Percentiles rank a stretch among this genome's conserved stretches.
phyloP scores from a whole-genome alignment of 2,888 invertebrate genomes.

The Drosophila imparisetae region DNA sequence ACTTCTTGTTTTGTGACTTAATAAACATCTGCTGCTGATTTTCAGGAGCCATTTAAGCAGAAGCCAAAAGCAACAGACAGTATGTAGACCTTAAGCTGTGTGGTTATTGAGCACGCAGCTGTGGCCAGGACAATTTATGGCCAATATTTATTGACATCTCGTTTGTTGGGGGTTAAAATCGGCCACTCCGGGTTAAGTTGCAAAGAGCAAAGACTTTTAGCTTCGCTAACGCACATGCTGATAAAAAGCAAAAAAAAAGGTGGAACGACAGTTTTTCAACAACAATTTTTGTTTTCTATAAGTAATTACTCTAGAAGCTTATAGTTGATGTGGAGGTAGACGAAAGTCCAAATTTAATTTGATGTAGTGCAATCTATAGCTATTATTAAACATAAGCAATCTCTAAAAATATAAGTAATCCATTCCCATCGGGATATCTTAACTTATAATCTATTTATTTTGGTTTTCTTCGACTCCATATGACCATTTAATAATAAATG shows the following conservation, averaged over 20 bases:
- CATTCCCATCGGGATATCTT: neutral
- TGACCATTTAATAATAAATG: conserved; percentile 72
- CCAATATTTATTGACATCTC: conserved; percentile 5
- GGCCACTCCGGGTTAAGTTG: neutral
- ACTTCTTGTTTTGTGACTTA: conserved; percentile 17
- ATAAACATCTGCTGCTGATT: conserved; percentile 48
- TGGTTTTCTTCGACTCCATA: neutral
- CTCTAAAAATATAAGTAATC: neutral
- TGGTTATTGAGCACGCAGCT: conserved; percentile 4
- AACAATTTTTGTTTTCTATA: neutral
- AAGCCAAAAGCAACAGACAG: neutral
- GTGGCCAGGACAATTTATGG: conserved; percentile 4
- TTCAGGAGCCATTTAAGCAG: neutral
- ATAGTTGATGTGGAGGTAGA: neutral
- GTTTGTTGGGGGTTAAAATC: neutral
- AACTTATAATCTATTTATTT: conserved; percentile 4
- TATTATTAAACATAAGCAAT: neutral
- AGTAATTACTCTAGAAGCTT: neutral
- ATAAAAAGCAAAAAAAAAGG: neutral
- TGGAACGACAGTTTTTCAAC: neutral
- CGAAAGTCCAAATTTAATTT: neutral
- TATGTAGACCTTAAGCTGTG: conserved; percentile 3
- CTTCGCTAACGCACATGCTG: neutral
- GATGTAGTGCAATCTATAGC: neutral
- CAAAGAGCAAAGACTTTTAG: neutral